A percentile compares a stretch with the other conserved stretches of the same genome.
Evolutionary conservation across 2,113 vertebrate species (phyloP).

Genomic region (Fulmarus glacialis): DNA sequence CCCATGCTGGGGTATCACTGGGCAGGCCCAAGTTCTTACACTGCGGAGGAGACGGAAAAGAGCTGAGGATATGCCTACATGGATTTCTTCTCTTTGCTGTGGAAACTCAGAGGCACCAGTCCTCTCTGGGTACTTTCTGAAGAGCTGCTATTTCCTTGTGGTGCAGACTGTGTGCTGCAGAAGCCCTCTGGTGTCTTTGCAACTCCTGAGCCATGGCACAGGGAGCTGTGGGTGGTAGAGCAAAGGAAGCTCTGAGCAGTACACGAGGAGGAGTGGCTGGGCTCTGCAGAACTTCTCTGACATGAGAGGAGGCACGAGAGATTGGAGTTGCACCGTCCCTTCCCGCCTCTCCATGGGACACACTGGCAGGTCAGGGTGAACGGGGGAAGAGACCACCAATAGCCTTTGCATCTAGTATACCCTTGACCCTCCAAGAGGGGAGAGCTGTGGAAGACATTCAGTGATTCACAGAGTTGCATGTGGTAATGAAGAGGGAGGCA

Average conservation of each 20-base stretch:
- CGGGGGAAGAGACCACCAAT: not conserved
- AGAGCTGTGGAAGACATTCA: not conserved
- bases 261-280: accelerated
- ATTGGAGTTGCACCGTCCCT: not conserved
- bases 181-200: not conserved
- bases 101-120: not conserved
- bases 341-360: not conserved
- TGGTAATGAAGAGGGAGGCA: not conserved
- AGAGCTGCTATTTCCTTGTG: not conserved
- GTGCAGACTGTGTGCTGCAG: not conserved
- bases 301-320: not conserved
- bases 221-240: not conserved
- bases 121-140: not conserved
- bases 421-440: not conserved
- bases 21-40: not conserved
- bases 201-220: not conserved
- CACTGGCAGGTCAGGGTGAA: accelerated
- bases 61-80: not conserved
- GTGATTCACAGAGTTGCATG: not conserved
- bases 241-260: not conserved
- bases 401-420: not conserved
- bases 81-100: not conserved
- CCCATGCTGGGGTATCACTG: not conserved
- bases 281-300: not conserved
- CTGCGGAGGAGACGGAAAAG: not conserved